Evolutionary conservation across 2,113 vertebrate genomes (phyloP), one percentile per base, ranked within the genome.

Genomic region (Eidolon helvum): DNA sequence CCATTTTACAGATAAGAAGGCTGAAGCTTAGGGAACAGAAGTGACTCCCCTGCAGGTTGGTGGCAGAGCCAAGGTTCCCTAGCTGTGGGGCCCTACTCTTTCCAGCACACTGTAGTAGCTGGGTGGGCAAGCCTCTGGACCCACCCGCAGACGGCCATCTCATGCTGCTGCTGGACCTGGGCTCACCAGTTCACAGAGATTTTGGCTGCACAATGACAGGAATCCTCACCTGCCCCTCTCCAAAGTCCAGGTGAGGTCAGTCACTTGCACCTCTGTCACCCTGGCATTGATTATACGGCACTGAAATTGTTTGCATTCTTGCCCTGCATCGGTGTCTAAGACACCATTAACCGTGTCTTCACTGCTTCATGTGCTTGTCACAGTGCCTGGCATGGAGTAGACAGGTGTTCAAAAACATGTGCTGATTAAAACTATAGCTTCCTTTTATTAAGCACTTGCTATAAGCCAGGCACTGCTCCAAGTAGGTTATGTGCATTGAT

Each of bases 1-100:
- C 33, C 66, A 48, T 33, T 82, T 57, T 63, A 72, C 53, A 72
- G 69, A n/a, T n/a, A 69, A 65, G 92, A 84, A 84, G 11, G 35
- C 33, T 35, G 57, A 95, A 10, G 38, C 53, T 71, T 50, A 38
- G 50, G 72, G 57, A 79, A 78, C 38, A 86, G 75, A 90, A 24
- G 55, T 35, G 38, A 65, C 33, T 35, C 21, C 15, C 10, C 10
- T 24, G 21, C 1, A 8, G 55, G 35, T 8, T 10, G 59, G 59
- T 22, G 45, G 26, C 69, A 83, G 48, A 68, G 87, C 35, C 0
- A 7, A 82, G 72, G 68, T 15, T 18, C 11, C 59, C 72, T 7
- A 1, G 10, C 35, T 1, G 14, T 26, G 0, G 1, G 22, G 50
- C 50, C 38, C 26, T 9, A 1, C 30, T 14, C 66, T 65, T 38